Conservation (phyloP, 2,888 invertebrate genomes). For the Macrophya annulata region DNA sequence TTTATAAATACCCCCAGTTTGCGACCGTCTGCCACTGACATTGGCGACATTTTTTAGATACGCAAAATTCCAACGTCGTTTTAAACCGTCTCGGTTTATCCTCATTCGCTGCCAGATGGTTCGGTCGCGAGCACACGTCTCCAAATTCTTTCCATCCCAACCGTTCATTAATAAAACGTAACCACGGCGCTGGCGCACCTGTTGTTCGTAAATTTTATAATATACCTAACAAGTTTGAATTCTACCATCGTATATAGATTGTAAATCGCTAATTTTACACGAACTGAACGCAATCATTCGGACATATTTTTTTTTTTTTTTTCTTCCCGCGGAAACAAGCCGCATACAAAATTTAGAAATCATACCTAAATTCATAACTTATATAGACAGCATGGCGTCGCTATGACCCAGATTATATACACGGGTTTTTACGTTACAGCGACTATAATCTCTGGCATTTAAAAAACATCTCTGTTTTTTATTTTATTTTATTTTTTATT, state of each 20-base stretch:
- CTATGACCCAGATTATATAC: conserved; percentile 36
- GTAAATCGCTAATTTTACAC: not conserved
- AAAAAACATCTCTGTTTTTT: not conserved
- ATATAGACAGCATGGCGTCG: conserved; percentile 30
- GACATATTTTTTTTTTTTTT: conserved; percentile 46
- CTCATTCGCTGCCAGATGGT: conserved; percentile 56
- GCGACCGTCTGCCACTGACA: conserved; percentile 64
- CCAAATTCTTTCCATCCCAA: conserved; percentile 52
- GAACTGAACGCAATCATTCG: conserved; percentile 54
- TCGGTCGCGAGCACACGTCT: conserved; percentile 48
- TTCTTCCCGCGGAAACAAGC: not conserved
- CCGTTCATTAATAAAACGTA: conserved; percentile 53
- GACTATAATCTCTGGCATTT: not conserved
- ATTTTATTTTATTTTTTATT: no score
- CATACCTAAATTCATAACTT: conserved; percentile 24
- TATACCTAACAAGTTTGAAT: conserved; percentile 12
- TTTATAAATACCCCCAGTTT: conserved; percentile 63
- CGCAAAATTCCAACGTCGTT: conserved; percentile 65
- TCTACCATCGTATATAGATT: not conserved
- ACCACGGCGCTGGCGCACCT: conserved; percentile 60
- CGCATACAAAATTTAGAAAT: not conserved
- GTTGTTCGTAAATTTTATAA: conserved; percentile 47
- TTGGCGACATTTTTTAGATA: conserved; percentile 71
- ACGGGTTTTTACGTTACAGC: not conserved
- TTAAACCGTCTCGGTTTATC: conserved; percentile 59